phyloP scores from a whole-genome alignment of 2,797 vertebrate genomes.

The Pangasius sanitwongsei region DNA sequence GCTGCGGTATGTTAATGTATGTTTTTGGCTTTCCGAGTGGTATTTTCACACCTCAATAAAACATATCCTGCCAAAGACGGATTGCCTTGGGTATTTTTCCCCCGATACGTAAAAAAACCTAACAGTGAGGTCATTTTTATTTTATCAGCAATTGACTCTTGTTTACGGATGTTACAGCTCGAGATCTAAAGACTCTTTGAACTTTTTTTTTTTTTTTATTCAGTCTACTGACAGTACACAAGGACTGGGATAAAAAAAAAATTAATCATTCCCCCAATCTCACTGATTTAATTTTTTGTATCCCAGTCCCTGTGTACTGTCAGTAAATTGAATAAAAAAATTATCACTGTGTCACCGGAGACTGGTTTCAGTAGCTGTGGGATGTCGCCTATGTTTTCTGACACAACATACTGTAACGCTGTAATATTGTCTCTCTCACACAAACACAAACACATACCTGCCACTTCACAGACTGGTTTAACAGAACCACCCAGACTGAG shows the following conservation, averaged over 20 bases:
- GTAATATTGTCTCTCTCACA: background rate
- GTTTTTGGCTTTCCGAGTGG: conserved; percentile 73
- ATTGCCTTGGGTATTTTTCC: conserved; percentile 42
- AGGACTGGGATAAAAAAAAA: background rate
- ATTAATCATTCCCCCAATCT: no score
- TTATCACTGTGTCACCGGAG: background rate
- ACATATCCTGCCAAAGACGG: conserved; percentile 58
- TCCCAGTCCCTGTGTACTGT: no score
- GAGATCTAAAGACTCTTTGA: background rate
- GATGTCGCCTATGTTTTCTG: background rate
- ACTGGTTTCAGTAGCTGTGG: background rate
- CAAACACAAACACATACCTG: conserved; percentile 21
- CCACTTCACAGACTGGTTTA: conserved; percentile 21
- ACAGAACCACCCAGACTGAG: conserved; percentile 36
- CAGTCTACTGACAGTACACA: background rate
- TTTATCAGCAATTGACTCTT: background rate
- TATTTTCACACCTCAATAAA: conserved; percentile 81
- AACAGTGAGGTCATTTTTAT: conserved; percentile 15
- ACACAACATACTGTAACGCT: background rate
- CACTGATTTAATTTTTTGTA: no score
- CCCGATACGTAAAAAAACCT: conserved; percentile 20
- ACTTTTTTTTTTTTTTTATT: background rate
- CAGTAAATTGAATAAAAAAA: background rate
- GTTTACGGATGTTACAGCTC: background rate
- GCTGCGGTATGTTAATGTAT: conserved; percentile 82